Base-by-base conservation (phyloP, 1,140 invertebrate genomes). In the Drosophila lini region DNA sequence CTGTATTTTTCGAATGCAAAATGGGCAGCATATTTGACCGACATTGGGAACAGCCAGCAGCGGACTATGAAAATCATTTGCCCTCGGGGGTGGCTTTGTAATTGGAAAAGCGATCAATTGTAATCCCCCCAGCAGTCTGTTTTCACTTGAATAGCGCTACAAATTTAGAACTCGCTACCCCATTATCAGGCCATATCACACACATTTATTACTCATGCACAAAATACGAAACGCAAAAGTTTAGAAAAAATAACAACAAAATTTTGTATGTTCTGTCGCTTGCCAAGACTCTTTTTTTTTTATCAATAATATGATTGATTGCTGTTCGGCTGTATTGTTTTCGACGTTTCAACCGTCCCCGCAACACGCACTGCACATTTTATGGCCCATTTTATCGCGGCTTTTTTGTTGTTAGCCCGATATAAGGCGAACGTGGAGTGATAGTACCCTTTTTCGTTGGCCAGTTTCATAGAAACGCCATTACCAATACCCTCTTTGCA, bases 271-370 rank as follows among this genome's bases (percentile, higher is more conserved):
- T 32, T 22, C 34, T 57, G n/a, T 50, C 15, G 36, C 41, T 67
- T 59, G 44, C 69, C 36, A 59, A 73, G 32, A 16, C n/a, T 58
- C 0, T 58, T 74, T 38, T 68, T 63, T 58, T 50, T 68, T 74
- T 84, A 83, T 83, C 76, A 50, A 81, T 58, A 75, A 62, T 80
- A 67, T 79, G 74, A 82, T 68, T 79, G 80, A 86, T 88, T 67
- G 56, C 74, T 71, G 63, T 62, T 80, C 40, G 47, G 40, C 31
- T 52, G 34, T 48, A 9, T 52, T 61, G 38, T 40, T 44, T 41
- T 47, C 58, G 8, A 47, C 63, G 45, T 59, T 60, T 41, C 48
- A 69, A 41, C 31, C 25, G 28, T 25, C 19, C 32, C 38, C 48
- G 15, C 28, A 65, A 38, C 71, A 81, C 65, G 65, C 75, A 83